Conservation (phyloP, 2,113 vertebrate genomes). For the Macquaria australasica region DNA sequence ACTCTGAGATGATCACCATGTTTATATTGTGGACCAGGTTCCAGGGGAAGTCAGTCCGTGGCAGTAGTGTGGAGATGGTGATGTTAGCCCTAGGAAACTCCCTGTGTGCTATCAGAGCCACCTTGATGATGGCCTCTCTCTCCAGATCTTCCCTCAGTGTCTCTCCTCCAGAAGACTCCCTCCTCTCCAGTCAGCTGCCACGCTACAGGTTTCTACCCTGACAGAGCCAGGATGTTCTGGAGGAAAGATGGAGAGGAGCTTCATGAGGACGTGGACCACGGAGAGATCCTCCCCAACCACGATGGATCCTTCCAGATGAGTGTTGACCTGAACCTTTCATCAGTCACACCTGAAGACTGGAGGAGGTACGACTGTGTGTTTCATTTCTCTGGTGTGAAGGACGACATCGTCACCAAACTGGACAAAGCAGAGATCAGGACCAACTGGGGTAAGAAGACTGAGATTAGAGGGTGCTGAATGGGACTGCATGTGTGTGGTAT, state of each 20-base stretch:
- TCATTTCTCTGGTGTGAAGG: neutral
- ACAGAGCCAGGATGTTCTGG: slow-evolving; percentile 43
- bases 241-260: slow-evolving; percentile 47
- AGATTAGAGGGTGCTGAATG: too few relatives aligned
- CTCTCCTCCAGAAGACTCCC: too few relatives aligned
- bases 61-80: too few relatives aligned
- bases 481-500: too few relatives aligned
- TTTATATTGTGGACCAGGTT: too few relatives aligned
- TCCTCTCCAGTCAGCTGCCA: slow-evolving; percentile 24
- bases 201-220: slow-evolving; percentile 58
- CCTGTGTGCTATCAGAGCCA: too few relatives aligned
- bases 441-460: too few relatives aligned
- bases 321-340: slow-evolving; percentile 9
- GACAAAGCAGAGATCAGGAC: neutral
- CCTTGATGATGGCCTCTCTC: too few relatives aligned
- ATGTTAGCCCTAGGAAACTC: too few relatives aligned
- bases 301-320: slow-evolving; percentile 71
- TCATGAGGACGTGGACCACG: slow-evolving; percentile 46
- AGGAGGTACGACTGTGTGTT: slow-evolving; percentile 44
- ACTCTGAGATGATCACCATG: too few relatives aligned
- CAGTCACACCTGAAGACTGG: slow-evolving; percentile 33
- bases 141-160: neutral
- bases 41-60: too few relatives aligned
- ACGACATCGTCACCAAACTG: slow-evolving; percentile 10
- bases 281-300: slow-evolving; percentile 61